A percentile compares a stretch with the other conserved stretches of the same genome.
Evolutionary conservation across 2,797 vertebrate genomes (phyloP).

Genomic region (Macropus fuliginosus): DNA sequence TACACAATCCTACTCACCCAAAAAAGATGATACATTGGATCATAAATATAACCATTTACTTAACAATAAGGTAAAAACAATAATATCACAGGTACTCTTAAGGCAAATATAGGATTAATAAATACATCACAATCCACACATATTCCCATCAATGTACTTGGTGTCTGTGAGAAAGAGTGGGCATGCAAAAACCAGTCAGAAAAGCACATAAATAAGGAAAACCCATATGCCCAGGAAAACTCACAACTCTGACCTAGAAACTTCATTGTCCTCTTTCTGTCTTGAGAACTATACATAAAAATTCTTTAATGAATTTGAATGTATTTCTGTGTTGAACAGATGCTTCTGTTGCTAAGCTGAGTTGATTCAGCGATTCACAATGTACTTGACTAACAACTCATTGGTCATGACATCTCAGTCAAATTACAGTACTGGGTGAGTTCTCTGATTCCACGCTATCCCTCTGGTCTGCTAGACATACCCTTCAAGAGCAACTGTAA

Average conservation of each 20-base stretch:
- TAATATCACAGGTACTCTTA: not conserved
- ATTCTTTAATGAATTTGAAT: not conserved
- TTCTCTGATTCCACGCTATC: not conserved
- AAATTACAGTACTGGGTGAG: not conserved
- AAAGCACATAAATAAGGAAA: not conserved
- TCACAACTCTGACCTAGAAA: not conserved
- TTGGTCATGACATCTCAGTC: not conserved
- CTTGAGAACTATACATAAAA: not conserved
- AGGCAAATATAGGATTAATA: not conserved
- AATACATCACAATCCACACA: not conserved
- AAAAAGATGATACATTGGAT: not conserved
- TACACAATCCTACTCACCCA: not conserved
- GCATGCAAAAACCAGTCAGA: not conserved
- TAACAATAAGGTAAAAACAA: not conserved
- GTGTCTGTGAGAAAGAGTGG: not conserved
- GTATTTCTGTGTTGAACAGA: not conserved
- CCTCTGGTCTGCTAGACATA: not conserved
- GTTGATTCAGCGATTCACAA: not conserved
- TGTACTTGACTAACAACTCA: not conserved
- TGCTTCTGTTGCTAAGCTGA: not conserved
- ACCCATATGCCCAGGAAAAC: not conserved
- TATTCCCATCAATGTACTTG: not conserved
- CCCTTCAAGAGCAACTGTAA: not conserved
- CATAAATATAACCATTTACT: not conserved
- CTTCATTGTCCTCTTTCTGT: not conserved